Conservation (phyloP, 2,797 vertebrate species). For the Artibeus lituratus region DNA sequence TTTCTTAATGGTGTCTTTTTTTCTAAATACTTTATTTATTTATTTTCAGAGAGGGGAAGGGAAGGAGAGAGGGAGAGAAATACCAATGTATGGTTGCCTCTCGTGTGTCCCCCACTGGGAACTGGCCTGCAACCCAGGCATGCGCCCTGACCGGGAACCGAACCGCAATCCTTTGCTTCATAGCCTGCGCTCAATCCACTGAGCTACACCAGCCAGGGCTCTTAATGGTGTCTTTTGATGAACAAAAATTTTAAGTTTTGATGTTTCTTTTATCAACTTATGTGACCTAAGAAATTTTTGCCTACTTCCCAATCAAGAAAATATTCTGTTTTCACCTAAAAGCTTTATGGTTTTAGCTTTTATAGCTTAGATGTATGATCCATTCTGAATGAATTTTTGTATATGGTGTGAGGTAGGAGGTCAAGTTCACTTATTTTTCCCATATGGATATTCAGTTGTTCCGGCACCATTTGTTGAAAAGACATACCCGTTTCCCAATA, state of each 20-base stretch:
- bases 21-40: too few relatives aligned
- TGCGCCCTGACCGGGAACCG: too few relatives aligned
- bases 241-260: constrained; percentile 15
- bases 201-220: too few relatives aligned
- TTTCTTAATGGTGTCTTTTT: background rate
- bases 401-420: background rate
- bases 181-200: too few relatives aligned
- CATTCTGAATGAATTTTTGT: constrained; percentile 16
- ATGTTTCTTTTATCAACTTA: background rate
- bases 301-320: background rate
- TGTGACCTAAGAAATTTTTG: background rate
- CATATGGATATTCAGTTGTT: background rate
- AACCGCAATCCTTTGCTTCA: too few relatives aligned
- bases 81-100: too few relatives aligned
- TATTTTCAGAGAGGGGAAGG: too few relatives aligned
- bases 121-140: too few relatives aligned
- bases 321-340: background rate
- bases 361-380: background rate
- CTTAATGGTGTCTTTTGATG: background rate
- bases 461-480: background rate
- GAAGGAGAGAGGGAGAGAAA: too few relatives aligned
- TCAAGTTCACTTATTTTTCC: background rate
- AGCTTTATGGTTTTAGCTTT: background rate
- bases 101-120: too few relatives aligned
- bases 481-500: background rate